These are phyloP conservation scores for Panagrolaimus sp. DNA, from an alignment of 1,140 invertebrate species.

Conservation along the genomic window DNA sequence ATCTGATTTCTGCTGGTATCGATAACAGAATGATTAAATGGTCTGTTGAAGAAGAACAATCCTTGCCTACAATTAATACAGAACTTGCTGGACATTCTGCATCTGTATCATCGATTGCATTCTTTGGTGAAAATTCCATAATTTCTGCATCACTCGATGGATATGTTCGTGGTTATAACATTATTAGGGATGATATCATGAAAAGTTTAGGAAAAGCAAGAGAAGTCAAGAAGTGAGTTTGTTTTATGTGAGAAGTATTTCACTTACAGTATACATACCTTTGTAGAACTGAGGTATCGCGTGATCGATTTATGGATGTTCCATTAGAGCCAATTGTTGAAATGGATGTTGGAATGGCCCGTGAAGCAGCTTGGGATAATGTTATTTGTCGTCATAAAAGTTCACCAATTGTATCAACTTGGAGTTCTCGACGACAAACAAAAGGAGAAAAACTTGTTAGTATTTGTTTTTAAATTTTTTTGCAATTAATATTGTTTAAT, in stretches of 20 bases:
- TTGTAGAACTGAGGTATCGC: slow-evolving; percentile 37
- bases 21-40: slow-evolving; percentile 45
- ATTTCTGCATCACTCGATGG: slow-evolving; percentile 46
- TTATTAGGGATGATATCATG: slow-evolving; percentile 27
- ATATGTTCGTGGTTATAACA: slow-evolving; percentile 41
- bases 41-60: slow-evolving; percentile 35
- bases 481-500: neutral
- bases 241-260: slow-evolving; percentile 7
- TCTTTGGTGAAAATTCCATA: slow-evolving; percentile 33
- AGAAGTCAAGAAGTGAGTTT: slow-evolving; percentile 41
- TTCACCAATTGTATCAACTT: slow-evolving; percentile 74
- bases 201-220: slow-evolving; percentile 39
- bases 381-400: slow-evolving; percentile 76
- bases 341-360: slow-evolving; percentile 60
- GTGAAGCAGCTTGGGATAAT: slow-evolving; percentile 73
- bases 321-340: slow-evolving; percentile 42
- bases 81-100: slow-evolving; percentile 33
- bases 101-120: slow-evolving; percentile 26
- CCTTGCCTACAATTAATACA: slow-evolving; percentile 32
- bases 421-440: slow-evolving; percentile 77
- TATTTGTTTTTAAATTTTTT: neutral
- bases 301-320: slow-evolving; percentile 41
- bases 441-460: slow-evolving; percentile 73
- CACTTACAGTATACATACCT: neutral
- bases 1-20: slow-evolving; percentile 35